phyloP scores from a whole-genome alignment of 2,888 invertebrate species.

The Folsomia manolachei region DNA sequence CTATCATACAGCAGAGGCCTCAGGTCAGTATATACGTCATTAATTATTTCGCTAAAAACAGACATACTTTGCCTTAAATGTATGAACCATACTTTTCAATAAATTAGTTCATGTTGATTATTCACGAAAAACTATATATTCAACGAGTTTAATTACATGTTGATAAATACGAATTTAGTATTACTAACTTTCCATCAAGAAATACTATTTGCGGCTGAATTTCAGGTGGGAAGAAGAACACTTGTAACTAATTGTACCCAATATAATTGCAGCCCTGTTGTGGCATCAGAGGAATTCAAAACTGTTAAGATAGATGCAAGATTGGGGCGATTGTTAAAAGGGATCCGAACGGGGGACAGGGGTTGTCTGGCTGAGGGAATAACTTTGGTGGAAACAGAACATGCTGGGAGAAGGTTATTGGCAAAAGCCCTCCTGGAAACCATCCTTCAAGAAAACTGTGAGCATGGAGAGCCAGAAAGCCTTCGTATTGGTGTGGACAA shows the following conservation, averaged over 20 bases:
- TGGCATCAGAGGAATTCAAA: not conserved
- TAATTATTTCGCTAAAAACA: no score
- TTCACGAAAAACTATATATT: no score
- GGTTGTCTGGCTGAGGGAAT: constrained; percentile 56
- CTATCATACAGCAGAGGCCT: no score
- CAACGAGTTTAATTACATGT: no score
- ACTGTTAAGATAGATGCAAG: no score
- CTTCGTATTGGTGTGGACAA: constrained; percentile 44
- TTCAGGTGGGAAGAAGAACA: not conserved
- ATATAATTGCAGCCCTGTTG: not conserved
- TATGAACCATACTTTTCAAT: no score
- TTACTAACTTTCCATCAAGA: no score
- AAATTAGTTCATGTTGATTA: no score
- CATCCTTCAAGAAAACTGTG: constrained; percentile 13
- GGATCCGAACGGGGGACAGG: constrained; percentile 52
- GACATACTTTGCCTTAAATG: no score
- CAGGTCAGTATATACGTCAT: no score
- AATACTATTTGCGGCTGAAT: not conserved
- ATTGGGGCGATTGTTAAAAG: constrained; percentile 16
- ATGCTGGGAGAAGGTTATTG: constrained; percentile 54
- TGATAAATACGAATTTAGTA: no score
- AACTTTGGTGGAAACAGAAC: constrained; percentile 57
- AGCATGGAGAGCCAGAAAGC: constrained; percentile 15
- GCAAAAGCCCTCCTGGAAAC: constrained; percentile 54
- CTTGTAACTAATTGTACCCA: not conserved